Evolutionary conservation across 2,113 vertebrate genomes (phyloP).

Genomic region (Hippocampus mohnikei): DNA sequence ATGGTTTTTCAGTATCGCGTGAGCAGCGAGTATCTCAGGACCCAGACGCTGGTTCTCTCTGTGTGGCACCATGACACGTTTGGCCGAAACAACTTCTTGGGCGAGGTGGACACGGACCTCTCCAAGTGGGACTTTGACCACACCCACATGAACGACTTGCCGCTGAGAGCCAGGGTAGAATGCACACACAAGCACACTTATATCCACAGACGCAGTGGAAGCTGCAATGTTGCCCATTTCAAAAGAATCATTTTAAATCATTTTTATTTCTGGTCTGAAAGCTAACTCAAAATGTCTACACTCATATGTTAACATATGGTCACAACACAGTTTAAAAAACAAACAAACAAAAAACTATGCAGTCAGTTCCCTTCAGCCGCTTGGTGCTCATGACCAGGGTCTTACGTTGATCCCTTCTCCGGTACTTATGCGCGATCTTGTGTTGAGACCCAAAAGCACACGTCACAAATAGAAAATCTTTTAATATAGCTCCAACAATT

Average conservation of each 20-base stretch:
- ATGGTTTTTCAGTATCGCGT: conserved; percentile 81
- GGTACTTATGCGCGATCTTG: neutral
- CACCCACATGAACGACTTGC: conserved; percentile 82
- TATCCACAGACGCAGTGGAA: too few relatives aligned
- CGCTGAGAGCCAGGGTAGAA: conserved; percentile 83
- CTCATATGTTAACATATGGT: too few relatives aligned
- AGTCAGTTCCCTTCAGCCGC: too few relatives aligned
- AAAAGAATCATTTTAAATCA: too few relatives aligned
- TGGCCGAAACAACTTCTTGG: conserved; percentile 92
- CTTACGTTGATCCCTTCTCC: neutral
- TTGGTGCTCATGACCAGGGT: neutral
- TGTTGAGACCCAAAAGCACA: neutral
- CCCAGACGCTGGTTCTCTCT: conserved; percentile 86
- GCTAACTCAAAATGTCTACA: too few relatives aligned
- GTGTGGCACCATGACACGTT: conserved; percentile 96
- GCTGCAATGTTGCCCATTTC: too few relatives aligned
- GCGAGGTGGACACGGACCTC: conserved; percentile 90
- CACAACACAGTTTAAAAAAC: too few relatives aligned
- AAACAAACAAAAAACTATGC: too few relatives aligned
- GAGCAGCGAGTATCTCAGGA: conserved; percentile 77
- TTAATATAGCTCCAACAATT: neutral
- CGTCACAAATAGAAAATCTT: neutral
- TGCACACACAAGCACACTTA: conserved; percentile 2
- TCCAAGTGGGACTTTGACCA: conserved; percentile 87
- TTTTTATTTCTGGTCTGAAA: too few relatives aligned